Conservation (phyloP, 2,797 vertebrate genomes). For the Tachyglossus aculeatus region DNA sequence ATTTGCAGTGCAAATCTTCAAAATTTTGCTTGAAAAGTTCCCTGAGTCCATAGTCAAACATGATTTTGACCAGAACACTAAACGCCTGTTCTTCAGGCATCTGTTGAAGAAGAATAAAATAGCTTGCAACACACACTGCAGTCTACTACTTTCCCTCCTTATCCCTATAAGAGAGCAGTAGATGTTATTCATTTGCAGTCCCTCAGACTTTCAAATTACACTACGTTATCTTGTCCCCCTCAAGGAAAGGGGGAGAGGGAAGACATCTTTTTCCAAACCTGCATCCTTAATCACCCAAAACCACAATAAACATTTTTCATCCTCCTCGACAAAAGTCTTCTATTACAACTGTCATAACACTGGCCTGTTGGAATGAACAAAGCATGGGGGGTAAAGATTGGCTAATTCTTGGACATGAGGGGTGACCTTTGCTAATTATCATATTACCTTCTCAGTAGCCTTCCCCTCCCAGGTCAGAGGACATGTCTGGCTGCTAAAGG, state of each 20-base stretch:
- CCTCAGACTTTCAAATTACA: background rate
- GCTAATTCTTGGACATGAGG: background rate
- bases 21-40: constrained; percentile 99
- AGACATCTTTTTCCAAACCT: background rate
- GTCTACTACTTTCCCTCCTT: background rate
- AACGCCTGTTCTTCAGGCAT: constrained; percentile 99
- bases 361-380: background rate
- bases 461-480: constrained; percentile 1
- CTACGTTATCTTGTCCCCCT: constrained; percentile 4
- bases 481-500: constrained; percentile 4
- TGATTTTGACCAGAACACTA: constrained; percentile 99
- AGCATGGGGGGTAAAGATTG: background rate
- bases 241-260: background rate
- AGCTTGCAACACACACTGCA: background rate
- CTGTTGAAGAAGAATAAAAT: constrained; percentile 69
- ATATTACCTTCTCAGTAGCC: background rate
- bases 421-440: background rate
- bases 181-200: background rate
- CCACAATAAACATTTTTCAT: background rate
- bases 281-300: background rate
- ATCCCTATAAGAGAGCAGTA: background rate
- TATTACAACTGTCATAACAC: background rate
- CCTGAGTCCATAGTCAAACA: constrained; percentile 99
- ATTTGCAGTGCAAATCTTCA: constrained; percentile 99
- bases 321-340: background rate